phyloP scores from a whole-genome alignment of 2,888 invertebrate genomes.

The Gymnosoma rotundatum region DNA sequence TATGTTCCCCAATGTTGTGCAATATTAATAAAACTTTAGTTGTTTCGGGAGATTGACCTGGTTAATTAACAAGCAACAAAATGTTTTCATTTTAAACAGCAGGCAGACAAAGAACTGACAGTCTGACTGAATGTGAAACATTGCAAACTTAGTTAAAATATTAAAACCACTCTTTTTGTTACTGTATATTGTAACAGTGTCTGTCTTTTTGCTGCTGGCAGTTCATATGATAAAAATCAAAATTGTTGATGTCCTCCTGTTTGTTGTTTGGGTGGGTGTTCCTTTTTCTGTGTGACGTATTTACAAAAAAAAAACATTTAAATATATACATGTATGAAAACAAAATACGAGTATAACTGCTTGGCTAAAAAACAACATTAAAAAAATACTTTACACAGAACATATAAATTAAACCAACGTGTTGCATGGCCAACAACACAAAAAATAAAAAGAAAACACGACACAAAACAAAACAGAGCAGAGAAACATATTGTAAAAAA shows the following conservation, averaged over 20 bases:
- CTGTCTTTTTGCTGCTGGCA: slow-evolving; percentile 27
- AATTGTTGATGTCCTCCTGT: slow-evolving; percentile 62
- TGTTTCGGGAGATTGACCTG: slow-evolving; percentile 62
- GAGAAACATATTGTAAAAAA: slow-evolving; percentile 41
- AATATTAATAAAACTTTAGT: slow-evolving; percentile 50
- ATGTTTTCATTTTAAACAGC: not conserved
- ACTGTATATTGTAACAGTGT: not conserved
- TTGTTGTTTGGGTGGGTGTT: slow-evolving; percentile 34
- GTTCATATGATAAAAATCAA: slow-evolving; percentile 64
- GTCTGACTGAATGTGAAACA: slow-evolving; percentile 4
- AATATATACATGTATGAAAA: slow-evolving; percentile 52
- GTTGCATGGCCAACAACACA: slow-evolving; percentile 60
- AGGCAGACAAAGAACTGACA: slow-evolving; percentile 26
- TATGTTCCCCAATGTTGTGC: not conserved
- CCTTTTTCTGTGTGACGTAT: slow-evolving; percentile 35
- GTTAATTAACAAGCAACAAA: slow-evolving; percentile 49
- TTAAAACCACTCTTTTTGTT: slow-evolving; percentile 32
- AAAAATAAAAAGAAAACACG: not conserved
- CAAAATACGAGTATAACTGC: slow-evolving; percentile 46
- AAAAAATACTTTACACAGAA: slow-evolving; percentile 8
- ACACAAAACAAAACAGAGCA: not conserved
- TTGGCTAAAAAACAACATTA: slow-evolving; percentile 6
- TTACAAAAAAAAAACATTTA: slow-evolving; percentile 33
- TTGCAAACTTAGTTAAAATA: slow-evolving; percentile 49
- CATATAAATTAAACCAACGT: slow-evolving; percentile 55